phyloP scores from a whole-genome alignment of 2,888 invertebrate species.

The Cephus rjabovi region DNA sequence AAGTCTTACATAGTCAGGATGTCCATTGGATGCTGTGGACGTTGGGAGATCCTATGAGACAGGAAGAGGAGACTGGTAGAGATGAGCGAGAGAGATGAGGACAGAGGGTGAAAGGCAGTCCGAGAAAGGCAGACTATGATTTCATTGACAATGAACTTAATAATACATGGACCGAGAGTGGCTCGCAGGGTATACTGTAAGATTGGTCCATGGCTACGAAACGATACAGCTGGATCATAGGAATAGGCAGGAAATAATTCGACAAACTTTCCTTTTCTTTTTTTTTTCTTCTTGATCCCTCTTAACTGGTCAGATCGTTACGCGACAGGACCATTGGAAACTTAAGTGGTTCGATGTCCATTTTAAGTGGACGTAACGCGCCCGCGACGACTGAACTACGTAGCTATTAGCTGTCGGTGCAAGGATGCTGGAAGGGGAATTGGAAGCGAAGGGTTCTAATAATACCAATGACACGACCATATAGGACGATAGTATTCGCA shows the following conservation, averaged over 20 bases:
- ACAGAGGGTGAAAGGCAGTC: slow-evolving; percentile 20
- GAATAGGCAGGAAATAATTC: background rate
- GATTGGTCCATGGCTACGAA: background rate
- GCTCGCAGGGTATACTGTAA: background rate
- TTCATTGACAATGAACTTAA: slow-evolving; percentile 37
- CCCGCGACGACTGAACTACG: background rate
- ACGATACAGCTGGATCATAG: background rate
- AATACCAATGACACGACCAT: background rate
- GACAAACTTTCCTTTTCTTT: background rate
- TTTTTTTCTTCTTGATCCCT: background rate
- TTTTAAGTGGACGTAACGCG: background rate
- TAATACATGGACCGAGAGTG: slow-evolving; percentile 17
- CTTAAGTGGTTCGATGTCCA: background rate
- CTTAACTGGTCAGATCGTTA: background rate
- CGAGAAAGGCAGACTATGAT: slow-evolving; percentile 45
- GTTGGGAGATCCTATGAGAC: background rate
- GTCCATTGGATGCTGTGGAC: background rate
- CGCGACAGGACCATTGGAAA: background rate
- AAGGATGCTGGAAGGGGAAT: background rate
- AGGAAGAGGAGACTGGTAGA: slow-evolving; percentile 1
- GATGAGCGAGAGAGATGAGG: background rate
- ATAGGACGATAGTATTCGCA: background rate
- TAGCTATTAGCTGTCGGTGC: background rate
- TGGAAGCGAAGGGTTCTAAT: background rate
- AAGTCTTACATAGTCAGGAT: background rate